phyloP scores from a whole-genome alignment of 2,113 vertebrate genomes.

The Hemichromis elongatus region DNA sequence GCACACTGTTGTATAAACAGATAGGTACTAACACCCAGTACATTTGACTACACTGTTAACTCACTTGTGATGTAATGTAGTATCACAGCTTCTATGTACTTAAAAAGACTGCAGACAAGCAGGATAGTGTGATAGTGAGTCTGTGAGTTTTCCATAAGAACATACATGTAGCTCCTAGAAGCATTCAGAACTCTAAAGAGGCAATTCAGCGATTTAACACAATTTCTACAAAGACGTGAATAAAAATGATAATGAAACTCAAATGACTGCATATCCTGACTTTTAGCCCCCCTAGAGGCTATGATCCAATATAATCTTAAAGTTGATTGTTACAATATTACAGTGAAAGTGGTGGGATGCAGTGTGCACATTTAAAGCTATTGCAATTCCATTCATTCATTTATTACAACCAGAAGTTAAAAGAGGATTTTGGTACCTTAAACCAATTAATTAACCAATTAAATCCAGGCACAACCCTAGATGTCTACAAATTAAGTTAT shows the following conservation, averaged over 20 bases:
- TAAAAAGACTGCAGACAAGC: constrained; percentile 18
- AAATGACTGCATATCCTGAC: neutral
- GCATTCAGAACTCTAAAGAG: neutral
- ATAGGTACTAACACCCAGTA: constrained; percentile 14
- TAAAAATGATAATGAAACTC: neutral
- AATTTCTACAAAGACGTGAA: neutral
- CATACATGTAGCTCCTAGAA: neutral
- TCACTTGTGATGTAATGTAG: neutral
- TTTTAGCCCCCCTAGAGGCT: neutral
- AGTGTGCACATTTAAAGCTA: neutral
- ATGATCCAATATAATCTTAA: neutral
- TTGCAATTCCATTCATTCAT: neutral
- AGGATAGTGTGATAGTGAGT: neutral
- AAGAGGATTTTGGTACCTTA: neutral
- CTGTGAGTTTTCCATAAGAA: neutral
- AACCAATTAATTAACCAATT: neutral
- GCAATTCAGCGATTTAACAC: neutral
- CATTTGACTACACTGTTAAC: constrained; percentile 6
- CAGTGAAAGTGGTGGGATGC: neutral
- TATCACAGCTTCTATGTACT: neutral
- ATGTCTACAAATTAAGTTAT: neutral
- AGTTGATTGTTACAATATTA: neutral
- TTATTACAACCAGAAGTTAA: neutral
- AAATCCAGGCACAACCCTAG: neutral
- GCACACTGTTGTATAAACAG: neutral